A percentile compares a stretch with the other conserved stretches of the same genome.
Conservation (phyloP, 2,113 vertebrate species). For the Ameiurus melas region DNA sequence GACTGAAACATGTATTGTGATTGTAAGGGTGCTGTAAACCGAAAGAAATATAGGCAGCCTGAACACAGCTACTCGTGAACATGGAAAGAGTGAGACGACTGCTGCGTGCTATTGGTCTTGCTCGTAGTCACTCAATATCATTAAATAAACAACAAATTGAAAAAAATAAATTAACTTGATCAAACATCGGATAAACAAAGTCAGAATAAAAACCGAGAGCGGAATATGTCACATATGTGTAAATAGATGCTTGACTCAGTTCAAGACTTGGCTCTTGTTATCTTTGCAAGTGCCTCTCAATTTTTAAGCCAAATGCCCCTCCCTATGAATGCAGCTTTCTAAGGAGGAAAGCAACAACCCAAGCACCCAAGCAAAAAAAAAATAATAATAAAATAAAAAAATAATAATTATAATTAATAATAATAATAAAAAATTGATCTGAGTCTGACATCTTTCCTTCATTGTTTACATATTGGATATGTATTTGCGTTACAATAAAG, state of each 20-base stretch:
- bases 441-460: constrained; percentile 52
- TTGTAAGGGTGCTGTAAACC: constrained; percentile 27
- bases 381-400: too few relatives aligned
- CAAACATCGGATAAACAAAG: constrained; percentile 51
- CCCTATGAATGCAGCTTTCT: not conserved
- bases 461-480: constrained; percentile 52
- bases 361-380: not conserved
- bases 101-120: constrained; percentile 48
- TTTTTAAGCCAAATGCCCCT: constrained; percentile 23
- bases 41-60: constrained; percentile 9
- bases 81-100: constrained; percentile 36
- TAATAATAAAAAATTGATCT: constrained; percentile 29
- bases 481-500: constrained; percentile 53
- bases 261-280: constrained; percentile 30
- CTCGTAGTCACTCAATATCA: constrained; percentile 42
- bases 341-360: constrained; percentile 30
- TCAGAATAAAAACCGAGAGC: constrained; percentile 51
- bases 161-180: constrained; percentile 57
- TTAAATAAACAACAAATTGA: constrained; percentile 47
- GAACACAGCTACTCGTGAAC: constrained; percentile 10
- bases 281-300: constrained; percentile 38
- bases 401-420: too few relatives aligned
- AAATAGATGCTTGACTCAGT: constrained; percentile 41
- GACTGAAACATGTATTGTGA: not conserved
- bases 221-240: constrained; percentile 68